These are phyloP conservation scores for Neodiprion virginianus DNA, from an alignment of 1,140 invertebrate genomes.

Conservation along the genomic window DNA sequence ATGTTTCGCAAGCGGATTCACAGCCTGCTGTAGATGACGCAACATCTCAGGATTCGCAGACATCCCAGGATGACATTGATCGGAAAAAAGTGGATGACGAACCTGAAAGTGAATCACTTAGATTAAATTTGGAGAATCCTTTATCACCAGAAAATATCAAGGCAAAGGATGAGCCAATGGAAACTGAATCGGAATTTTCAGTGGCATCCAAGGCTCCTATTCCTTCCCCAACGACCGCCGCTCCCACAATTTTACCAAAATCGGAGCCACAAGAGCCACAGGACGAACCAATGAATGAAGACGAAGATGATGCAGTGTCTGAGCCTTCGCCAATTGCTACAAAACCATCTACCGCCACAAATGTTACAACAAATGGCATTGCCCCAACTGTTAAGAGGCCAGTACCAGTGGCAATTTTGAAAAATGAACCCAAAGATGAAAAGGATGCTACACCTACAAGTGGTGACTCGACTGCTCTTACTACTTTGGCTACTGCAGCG, in stretches of 20 bases:
- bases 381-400: conserved; percentile 39
- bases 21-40: neutral
- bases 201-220: neutral
- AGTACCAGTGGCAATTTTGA: conserved; percentile 27
- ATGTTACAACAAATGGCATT: conserved; percentile 38
- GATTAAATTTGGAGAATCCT: neutral
- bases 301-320: neutral
- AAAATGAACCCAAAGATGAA: conserved; percentile 34
- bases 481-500: conserved; percentile 77
- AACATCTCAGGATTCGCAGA: conserved; percentile 10
- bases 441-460: conserved; percentile 39
- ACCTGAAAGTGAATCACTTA: conserved; percentile 7
- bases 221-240: neutral
- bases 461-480: conserved; percentile 68
- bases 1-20: neutral
- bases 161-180: neutral
- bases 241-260: neutral
- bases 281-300: conserved; percentile 12
- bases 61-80: conserved; percentile 14
- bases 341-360: neutral
- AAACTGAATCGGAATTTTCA: neutral
- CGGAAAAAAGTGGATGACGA: conserved; percentile 18
- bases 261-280: neutral
- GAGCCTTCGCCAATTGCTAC: neutral
- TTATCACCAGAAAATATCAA: neutral